Conservation (phyloP, 2,888 invertebrate species). For the Carabus problematicus region DNA sequence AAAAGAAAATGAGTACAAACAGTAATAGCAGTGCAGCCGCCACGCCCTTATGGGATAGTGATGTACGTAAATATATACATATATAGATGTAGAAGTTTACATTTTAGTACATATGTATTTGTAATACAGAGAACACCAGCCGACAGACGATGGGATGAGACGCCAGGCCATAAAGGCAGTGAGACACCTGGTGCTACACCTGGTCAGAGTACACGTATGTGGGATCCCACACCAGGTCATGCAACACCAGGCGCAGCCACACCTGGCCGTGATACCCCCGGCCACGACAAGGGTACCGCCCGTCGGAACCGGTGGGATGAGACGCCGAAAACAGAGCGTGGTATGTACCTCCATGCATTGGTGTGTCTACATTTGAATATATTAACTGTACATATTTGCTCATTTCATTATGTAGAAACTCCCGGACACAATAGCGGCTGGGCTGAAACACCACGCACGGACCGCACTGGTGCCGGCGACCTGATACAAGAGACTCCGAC, state of each 20-base stretch:
- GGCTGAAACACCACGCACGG: conserved; percentile 98
- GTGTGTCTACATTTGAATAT: too few relatives aligned
- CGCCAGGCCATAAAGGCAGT: conserved; percentile 81
- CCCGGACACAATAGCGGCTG: conserved; percentile 96
- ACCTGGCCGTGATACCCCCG: conserved; percentile 84
- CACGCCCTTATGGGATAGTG: conserved; percentile 81
- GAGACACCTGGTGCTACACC: conserved; percentile 95
- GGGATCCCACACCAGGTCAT: conserved; percentile 97
- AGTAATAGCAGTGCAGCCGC: conserved; percentile 70
- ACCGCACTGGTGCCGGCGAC: conserved; percentile 74
- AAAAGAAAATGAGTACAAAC: conserved; percentile 72
- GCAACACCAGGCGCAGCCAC: conserved; percentile 86
- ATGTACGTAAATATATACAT: conserved; percentile 62
- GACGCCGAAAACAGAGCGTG: conserved; percentile 95
- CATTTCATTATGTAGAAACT: too few relatives aligned
- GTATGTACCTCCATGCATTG: too few relatives aligned
- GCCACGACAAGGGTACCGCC: conserved; percentile 72
- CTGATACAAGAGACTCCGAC: conserved; percentile 86
- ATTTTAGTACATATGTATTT: conserved; percentile 39
- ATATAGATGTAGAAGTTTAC: neutral
- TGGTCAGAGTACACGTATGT: conserved; percentile 85
- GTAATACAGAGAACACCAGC: conserved; percentile 78
- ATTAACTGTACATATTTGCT: too few relatives aligned
- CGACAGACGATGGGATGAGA: conserved; percentile 91
- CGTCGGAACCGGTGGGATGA: conserved; percentile 99